Percentiles rank a stretch among this genome's conserved stretches.
Conservation (phyloP, 2,113 vertebrate genomes). For the Macquaria ambigua region DNA sequence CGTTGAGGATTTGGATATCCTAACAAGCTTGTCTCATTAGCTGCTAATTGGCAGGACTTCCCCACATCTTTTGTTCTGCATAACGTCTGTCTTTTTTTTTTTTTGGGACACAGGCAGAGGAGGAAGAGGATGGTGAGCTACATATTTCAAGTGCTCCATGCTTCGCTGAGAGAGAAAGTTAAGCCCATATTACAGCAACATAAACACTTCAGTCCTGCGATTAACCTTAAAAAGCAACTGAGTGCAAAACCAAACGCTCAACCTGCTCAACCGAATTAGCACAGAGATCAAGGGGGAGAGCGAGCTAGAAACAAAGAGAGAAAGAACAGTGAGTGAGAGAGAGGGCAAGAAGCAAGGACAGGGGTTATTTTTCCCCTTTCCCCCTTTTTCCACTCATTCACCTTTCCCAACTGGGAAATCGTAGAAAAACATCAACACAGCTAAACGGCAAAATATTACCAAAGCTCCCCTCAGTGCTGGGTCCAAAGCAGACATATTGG, state of each 20-base stretch:
- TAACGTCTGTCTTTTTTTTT: slow-evolving; percentile 80
- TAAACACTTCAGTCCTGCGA: slow-evolving; percentile 83
- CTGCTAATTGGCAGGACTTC: slow-evolving; percentile 89
- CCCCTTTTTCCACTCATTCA: slow-evolving; percentile 51
- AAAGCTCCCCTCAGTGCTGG: slow-evolving; percentile 68
- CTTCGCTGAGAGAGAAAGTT: slow-evolving; percentile 78
- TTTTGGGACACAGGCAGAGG: background rate
- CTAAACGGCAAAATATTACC: slow-evolving; percentile 80
- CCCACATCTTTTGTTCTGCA: slow-evolving; percentile 83
- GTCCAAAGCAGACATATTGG: slow-evolving; percentile 73
- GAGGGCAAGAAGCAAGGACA: slow-evolving; percentile 44
- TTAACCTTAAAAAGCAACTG: slow-evolving; percentile 86
- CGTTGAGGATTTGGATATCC: slow-evolving; percentile 86
- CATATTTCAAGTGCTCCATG: slow-evolving; percentile 80
- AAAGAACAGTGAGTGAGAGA: slow-evolving; percentile 40
- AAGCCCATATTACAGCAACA: slow-evolving; percentile 82
- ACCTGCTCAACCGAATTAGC: slow-evolving; percentile 76
- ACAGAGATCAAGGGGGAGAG: slow-evolving; percentile 45
- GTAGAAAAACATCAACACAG: slow-evolving; percentile 71
- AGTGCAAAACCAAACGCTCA: slow-evolving; percentile 83
- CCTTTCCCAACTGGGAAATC: slow-evolving; percentile 77
- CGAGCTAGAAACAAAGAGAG: slow-evolving; percentile 20
- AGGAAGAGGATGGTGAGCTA: slow-evolving; percentile 33
- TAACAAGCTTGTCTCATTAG: slow-evolving; percentile 90
- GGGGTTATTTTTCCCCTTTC: slow-evolving; percentile 50